Conservation (phyloP, 2,797 vertebrate species). For the Myotis myotis region DNA sequence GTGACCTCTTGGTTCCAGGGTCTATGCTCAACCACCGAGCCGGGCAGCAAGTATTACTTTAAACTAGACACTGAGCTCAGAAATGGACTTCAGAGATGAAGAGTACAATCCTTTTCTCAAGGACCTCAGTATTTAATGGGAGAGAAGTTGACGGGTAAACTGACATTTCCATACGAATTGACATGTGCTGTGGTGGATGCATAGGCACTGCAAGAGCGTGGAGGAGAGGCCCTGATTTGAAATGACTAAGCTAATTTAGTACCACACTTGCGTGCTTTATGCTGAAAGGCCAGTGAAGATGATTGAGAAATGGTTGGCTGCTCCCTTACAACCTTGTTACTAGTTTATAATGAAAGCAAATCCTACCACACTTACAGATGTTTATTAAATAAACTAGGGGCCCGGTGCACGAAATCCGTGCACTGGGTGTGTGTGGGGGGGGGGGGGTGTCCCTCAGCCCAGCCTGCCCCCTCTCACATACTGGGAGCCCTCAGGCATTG, state of each 20-base stretch:
- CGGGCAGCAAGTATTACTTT: no score
- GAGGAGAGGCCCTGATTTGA: not conserved
- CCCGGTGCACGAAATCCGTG: no score
- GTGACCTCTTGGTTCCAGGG: no score
- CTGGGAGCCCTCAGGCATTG: no score
- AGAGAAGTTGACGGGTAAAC: not conserved
- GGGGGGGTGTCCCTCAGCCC: no score
- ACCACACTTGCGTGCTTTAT: not conserved
- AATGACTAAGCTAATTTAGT: not conserved
- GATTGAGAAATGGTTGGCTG: not conserved
- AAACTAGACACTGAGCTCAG: not conserved
- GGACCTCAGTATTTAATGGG: not conserved
- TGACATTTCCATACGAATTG: not conserved
- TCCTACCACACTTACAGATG: not conserved
- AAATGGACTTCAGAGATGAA: not conserved
- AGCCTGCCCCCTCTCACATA: no score
- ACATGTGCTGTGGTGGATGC: not conserved
- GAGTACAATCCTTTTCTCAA: not conserved
- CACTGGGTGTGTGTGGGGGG: no score
- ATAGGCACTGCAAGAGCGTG: no score
- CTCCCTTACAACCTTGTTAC: not conserved
- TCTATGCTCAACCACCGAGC: no score
- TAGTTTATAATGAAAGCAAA: not conserved
- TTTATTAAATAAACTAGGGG: constrained; percentile 3
- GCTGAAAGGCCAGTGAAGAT: not conserved